Conservation (phyloP, 2,797 vertebrate species). For the Petrocephalus schoutedeni region DNA sequence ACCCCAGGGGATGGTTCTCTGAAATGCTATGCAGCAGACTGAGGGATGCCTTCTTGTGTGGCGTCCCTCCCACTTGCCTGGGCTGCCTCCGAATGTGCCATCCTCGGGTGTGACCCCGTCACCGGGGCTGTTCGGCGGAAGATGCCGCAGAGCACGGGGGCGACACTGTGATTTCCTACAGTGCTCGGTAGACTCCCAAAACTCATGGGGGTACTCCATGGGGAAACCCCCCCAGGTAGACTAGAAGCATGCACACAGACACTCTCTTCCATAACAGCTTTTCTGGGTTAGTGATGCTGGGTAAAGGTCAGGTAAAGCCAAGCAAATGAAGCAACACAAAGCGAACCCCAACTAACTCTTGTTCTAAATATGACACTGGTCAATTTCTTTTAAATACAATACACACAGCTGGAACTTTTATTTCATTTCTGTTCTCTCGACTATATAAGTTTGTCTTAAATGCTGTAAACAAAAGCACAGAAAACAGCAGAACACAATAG, state of each 20-base stretch:
- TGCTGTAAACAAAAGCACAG: not conserved
- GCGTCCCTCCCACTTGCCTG: not conserved
- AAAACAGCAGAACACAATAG: not conserved
- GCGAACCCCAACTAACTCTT: not conserved
- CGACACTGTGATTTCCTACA: not conserved
- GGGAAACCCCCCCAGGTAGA: not conserved
- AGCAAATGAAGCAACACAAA: not conserved
- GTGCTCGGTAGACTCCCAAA: not conserved
- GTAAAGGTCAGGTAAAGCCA: not conserved
- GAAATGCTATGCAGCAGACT: not conserved
- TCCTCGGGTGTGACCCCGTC: not conserved
- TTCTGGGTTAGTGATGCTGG: not conserved
- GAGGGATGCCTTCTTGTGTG: not conserved
- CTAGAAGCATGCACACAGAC: not conserved
- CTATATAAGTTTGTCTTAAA: not conserved
- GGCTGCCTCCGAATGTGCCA: not conserved
- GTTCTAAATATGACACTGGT: not conserved
- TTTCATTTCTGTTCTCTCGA: not conserved
- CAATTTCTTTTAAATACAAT: not conserved
- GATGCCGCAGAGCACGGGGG: not conserved
- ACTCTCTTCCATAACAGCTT: not conserved
- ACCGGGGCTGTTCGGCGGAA: not conserved
- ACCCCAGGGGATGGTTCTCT: not conserved
- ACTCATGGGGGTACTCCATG: not conserved
- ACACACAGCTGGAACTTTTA: not conserved